Evolutionary conservation across 1,140 invertebrate species (phyloP), one percentile per base, ranked within the genome.

Genomic region (Chrysomallon squamiferum): DNA sequence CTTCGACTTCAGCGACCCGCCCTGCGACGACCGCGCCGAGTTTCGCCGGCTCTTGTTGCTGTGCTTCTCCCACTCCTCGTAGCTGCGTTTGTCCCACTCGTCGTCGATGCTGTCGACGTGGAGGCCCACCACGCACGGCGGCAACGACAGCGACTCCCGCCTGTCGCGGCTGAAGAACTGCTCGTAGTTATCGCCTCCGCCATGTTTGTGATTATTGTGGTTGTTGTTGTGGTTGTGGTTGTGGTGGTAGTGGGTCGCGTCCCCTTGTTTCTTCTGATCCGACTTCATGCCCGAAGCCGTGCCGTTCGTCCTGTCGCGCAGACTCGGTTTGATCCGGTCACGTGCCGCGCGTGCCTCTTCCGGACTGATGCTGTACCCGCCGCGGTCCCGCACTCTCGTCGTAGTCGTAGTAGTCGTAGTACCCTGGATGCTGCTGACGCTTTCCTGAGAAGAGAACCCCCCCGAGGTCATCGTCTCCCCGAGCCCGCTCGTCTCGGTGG

Each of bases 401-500:
- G 29, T 75, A 62, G 20, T 76, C 47, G 29, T 75, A 62, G 20
- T 76, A 64, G n/a, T n/a, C 47, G 29, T 75, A 62, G 20, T 76
- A 64, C 13, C 69, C 74, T 2, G 27, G 43, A 52, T 67, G 65
- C 77, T 82, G 47, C 65, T 62, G 11, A 81, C 71, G 64, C 80
- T 82, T 59, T 82, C 80, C 62, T 79, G 75, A 27, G 78, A 80
- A 22, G 78, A 80, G 50, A 82, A 77, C 22, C 77, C 77, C 22
- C 77, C 77, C 0, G 80, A 82, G 33, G 80, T 77, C n/a, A 81
- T 54, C 1, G 79, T 81, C 54, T 81, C 77, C 25, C 80, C 80
- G 47, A 82, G 62, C 5, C 80, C 80, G 66, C 80, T 82, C 32
- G 80, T 82, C 64, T 82, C 80, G 15, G 80, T 80, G 15, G 80